Percentiles rank a stretch among this genome's conserved stretches.
Conservation (phyloP, 2,113 vertebrate species). For the Raja brachyura region DNA sequence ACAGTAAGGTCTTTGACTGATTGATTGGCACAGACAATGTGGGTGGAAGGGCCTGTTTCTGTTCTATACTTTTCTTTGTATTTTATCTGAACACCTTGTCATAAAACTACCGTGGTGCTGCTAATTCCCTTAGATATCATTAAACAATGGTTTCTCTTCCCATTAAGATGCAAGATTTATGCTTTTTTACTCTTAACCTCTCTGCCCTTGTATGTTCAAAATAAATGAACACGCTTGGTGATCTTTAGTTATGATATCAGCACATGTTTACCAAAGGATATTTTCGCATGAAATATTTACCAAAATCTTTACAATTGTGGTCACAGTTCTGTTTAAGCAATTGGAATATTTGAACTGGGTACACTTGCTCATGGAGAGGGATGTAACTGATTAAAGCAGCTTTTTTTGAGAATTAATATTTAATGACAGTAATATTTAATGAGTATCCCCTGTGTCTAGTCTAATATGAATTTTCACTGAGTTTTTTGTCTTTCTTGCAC, state of each 20-base stretch:
- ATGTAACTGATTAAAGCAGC: neutral
- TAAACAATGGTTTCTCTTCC: neutral
- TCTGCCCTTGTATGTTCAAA: neutral
- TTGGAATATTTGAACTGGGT: neutral
- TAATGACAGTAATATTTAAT: neutral
- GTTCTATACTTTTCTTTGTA: no score
- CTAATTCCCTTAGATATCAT: neutral
- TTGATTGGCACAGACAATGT: no score
- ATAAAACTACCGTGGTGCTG: neutral
- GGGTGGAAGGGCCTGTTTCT: no score
- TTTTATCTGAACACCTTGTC: no score
- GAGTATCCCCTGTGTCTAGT: neutral
- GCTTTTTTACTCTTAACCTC: neutral
- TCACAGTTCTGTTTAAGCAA: neutral
- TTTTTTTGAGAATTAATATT: constrained; percentile 1
- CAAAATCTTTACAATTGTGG: neutral
- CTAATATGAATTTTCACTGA: neutral
- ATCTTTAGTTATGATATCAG: neutral
- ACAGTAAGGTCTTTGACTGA: no score
- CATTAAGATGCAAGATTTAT: neutral
- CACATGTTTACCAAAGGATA: neutral
- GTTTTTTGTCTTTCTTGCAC: neutral
- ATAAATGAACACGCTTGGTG: neutral
- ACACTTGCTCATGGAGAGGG: neutral
- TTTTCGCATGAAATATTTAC: neutral